Conservation (phyloP, 2,797 vertebrate species). For the Aldrovandia affinis region DNA sequence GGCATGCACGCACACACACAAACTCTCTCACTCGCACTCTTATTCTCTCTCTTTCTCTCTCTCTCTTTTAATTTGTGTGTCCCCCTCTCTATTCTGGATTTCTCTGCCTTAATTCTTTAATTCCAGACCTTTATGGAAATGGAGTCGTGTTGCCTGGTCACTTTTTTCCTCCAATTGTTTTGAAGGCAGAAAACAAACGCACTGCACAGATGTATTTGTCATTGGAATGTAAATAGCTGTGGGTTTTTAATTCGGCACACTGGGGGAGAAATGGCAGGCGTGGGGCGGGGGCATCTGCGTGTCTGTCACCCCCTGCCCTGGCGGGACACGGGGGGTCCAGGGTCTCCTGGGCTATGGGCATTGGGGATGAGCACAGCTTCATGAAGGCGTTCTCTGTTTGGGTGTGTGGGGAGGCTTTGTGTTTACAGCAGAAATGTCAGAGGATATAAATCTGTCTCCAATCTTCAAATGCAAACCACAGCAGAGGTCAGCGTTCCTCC, state of each 20-base stretch:
- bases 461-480: conserved; percentile 41
- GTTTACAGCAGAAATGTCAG: conserved; percentile 30
- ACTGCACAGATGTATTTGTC: conserved; percentile 4
- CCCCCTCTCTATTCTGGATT: background rate
- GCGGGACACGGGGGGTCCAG: no score
- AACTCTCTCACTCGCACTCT: background rate
- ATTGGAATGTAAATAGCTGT: conserved; percentile 25
- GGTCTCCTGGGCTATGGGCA: no score
- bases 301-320: background rate
- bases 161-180: conserved; percentile 23
- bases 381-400: no score
- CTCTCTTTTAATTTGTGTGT: no score
- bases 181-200: conserved; percentile 21
- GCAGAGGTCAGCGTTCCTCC: conserved; percentile 1
- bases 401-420: background rate
- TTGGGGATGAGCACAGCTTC: background rate
- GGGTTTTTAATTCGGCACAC: conserved; percentile 9
- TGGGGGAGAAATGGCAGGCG: conserved; percentile 16
- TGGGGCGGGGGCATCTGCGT: conserved; percentile 9
- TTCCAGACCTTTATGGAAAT: background rate
- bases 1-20: background rate
- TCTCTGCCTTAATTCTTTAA: background rate
- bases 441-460: conserved; percentile 43
- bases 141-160: conserved; percentile 24
- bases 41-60: background rate